Evolutionary conservation across 1,140 invertebrate genomes (phyloP), one percentile per base, ranked within the genome.

Genomic region (Bombyx mandarina): DNA sequence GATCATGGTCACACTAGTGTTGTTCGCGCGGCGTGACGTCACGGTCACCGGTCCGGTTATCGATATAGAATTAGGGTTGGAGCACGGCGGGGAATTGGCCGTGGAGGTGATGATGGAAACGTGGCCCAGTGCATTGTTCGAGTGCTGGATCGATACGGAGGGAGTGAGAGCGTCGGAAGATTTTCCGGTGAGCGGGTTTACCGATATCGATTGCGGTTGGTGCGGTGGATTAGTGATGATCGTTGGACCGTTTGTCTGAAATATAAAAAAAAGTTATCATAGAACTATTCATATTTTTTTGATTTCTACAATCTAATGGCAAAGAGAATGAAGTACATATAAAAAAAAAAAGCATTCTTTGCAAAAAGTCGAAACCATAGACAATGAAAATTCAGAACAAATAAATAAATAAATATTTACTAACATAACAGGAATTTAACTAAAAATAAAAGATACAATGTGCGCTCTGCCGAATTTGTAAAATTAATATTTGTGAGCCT

Each of bases 1-100:
- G 52, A 93, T 90, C 67, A 93, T 88, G 3, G 93, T 93, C 2
- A 93, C 91, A 67, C 91, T 93, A 8, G 92, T 93, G 75, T 93
- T 93, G 71, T 92, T 92, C 43, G 88, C 89, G 55, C 90, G 84
- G 6, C 92, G 88, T 43, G 92, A 90, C 58, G 91, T 91, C 62
- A 92, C 91, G 6, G 91, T 91, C 8, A 89, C 89, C 0, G 91
- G 0, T 90, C 91, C 66, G 7, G 64, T 62, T 53, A 72, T 70
- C 4, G 76, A 71, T 45, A 72, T 71, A 8, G 79, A 74, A 45
- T 71, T n/a, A 74, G 71, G 10, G 66, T 67, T n/a, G 48, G 48
- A 71, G 10, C 2, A 65, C 45, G 7, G 67, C 58, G 7, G 71
- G 75, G 66, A 62, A 51, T 57, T 73, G 9, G 63, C 52, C 6